Evolutionary conservation across 2,113 vertebrate genomes (phyloP).

Genomic region (Cyanoramphus novaezelandiae): DNA sequence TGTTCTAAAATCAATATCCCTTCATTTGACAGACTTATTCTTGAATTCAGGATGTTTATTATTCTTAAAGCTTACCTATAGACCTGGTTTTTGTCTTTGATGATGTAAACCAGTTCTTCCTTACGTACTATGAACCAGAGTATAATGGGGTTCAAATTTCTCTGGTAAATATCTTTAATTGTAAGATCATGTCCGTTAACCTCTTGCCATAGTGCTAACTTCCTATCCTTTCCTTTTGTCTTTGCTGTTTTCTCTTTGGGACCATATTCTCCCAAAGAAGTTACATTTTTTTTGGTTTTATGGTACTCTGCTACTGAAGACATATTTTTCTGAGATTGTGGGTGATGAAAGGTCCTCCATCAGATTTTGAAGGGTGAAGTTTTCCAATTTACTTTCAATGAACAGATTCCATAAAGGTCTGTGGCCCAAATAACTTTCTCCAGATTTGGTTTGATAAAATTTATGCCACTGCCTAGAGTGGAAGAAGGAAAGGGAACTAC

Average conservation of each 20-base stretch:
- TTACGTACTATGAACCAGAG: constrained; percentile 67
- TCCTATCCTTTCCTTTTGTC: constrained; percentile 52
- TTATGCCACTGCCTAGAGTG: background rate
- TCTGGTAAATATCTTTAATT: constrained; percentile 83
- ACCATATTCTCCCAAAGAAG: background rate
- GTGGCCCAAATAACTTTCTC: background rate
- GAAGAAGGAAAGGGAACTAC: background rate
- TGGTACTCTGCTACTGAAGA: background rate
- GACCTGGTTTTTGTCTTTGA: constrained; percentile 82
- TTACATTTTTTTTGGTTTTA: background rate
- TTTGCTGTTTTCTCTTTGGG: constrained; percentile 21
- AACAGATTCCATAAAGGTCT: background rate
- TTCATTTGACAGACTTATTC: constrained; percentile 81
- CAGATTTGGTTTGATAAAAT: accelerated
- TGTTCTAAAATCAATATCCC: constrained; percentile 87
- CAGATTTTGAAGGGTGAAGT: background rate
- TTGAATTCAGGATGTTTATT: constrained; percentile 86
- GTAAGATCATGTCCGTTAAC: constrained; percentile 76
- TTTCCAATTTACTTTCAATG: background rate
- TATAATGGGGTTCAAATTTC: constrained; percentile 79
- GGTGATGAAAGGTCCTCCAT: background rate
- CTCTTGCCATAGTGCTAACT: constrained; percentile 39
- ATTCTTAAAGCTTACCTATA: constrained; percentile 87
- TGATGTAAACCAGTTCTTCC: constrained; percentile 85
- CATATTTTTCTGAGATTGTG: background rate